phyloP scores from a whole-genome alignment of 1,140 invertebrate genomes.

The Bombus consobrinus region DNA sequence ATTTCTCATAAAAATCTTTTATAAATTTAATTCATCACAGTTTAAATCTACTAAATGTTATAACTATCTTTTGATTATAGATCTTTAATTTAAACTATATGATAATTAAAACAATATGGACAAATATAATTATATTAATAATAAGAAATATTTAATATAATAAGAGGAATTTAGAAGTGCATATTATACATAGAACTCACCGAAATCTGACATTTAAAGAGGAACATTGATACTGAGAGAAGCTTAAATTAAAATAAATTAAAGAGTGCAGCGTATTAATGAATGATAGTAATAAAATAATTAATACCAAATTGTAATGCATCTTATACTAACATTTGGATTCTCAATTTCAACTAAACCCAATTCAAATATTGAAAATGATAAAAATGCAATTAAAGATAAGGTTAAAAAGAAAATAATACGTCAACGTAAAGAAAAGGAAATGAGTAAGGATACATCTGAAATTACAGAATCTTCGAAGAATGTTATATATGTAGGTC shows the following conservation, averaged over 20 bases:
- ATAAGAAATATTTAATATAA: background rate
- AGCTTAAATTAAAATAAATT: background rate
- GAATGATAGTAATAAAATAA: background rate
- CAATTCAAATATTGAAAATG: background rate
- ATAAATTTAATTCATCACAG: background rate
- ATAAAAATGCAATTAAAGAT: background rate
- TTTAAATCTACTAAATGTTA: background rate
- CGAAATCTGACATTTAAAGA: background rate
- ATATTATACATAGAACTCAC: background rate
- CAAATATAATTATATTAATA: background rate
- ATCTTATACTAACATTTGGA: slow-evolving; percentile 42
- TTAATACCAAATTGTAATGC: background rate
- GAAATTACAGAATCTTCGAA: background rate
- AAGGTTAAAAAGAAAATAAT: slow-evolving; percentile 9
- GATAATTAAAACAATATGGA: background rate
- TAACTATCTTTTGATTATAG: background rate
- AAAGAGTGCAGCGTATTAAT: background rate
- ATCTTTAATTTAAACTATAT: background rate
- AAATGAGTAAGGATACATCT: background rate
- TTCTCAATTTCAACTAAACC: slow-evolving; percentile 8
- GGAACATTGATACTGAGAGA: background rate
- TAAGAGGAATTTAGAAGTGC: background rate
- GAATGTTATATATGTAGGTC: slow-evolving; percentile 17
- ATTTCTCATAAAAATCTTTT: background rate
- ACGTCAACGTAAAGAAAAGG: background rate